Evolutionary conservation across 1,140 invertebrate species (phyloP), one percentile per base, ranked within the genome.

Genomic region (Cherax quadricarinatus): DNA sequence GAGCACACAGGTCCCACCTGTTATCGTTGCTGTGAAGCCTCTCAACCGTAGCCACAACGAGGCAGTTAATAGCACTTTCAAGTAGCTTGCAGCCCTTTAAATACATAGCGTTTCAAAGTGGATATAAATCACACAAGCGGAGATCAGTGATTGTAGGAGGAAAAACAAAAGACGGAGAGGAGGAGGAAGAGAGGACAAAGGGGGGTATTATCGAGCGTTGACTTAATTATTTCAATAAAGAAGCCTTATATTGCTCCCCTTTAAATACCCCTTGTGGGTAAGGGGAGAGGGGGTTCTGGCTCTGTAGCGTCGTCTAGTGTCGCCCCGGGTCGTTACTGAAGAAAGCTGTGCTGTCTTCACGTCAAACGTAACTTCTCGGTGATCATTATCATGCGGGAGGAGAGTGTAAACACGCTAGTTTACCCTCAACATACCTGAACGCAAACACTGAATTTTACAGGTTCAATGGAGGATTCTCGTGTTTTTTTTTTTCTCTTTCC

Each of bases 181-280:
- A 24, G 18, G n/a, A 14, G 48, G 18, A 49, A 70, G 51, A 53
- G 51, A 5, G 24, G 21, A 66, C 49, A 24, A 51, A 57, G 10
- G 85, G 48, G 16, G 21, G 24, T 14, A 75, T 41, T 48, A 53
- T n/a, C 24, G 70, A 66, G 12, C 48, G 85, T 53, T 21, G 41
- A 21, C 51, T 87, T 79, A 87, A 87, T 87, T 24, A 78, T 48
- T 49, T 30, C 51, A 87, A 87, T 87, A 79, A 87, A 87, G 85
- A 87, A 87, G 85, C 78, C 73, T 87, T 53, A 87, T 75, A 57
- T 57, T 57, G 7, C 53, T 14, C 53, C 12, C 53, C 53, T 14
- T 14, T 57, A 14, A 41, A 41, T 57, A 7, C 53, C 53, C 53
- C 53, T 14, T 14, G 6, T 57, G 53, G 70, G 12, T 18, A 24